Base-by-base conservation (phyloP, 2,113 vertebrate species). In the Lophius piscatorius region DNA sequence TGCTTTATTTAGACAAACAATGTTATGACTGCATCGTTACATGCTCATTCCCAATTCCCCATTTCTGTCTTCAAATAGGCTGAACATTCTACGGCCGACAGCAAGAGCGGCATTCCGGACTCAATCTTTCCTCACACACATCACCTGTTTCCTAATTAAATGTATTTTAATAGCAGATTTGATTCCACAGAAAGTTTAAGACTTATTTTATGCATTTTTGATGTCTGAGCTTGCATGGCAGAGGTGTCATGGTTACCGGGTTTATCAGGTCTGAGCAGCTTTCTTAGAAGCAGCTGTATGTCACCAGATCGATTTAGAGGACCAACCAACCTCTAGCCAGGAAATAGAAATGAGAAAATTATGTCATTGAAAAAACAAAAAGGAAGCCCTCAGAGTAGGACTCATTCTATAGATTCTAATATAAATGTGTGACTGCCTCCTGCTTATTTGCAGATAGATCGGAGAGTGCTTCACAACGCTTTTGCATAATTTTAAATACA, bases 201-300 rank as follows among this genome's bases (percentile, higher is more conserved):
- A 60, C 40, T 72, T 74, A 82, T 86, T 78, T 58, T 70, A 64
- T 78, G 68, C 57, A 78, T 62, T 81, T 78, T 70, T 84, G 67
- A 87, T 76, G 79, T 76, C 64, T 69, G 60, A 76, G 76, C 70
- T 54, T 57, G 66, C 44, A 61, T 28, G 13, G 77, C 70, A 62
- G 67, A 84, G 77, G 84, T 70, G 68, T 68, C 77, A 77, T 76
- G 66, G 84, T 79, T 73, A 75, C 80, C 40, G 69, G 16, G 76
- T 84, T 90, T 91, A 90, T 90, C 90, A 78, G 82, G 78, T 80
- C 39, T 56, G 68, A 82, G 84, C 87, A 90, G 87, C 80, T 86
- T 80, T 87, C 83, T 74, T 55, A 68, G 73, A 85, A 70, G 76
- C 85, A 62, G 78, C 83, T 83, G 77, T 86, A 74, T 76, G 49